Conservation (phyloP, 2,113 vertebrate genomes). For the Pavo muticus region DNA sequence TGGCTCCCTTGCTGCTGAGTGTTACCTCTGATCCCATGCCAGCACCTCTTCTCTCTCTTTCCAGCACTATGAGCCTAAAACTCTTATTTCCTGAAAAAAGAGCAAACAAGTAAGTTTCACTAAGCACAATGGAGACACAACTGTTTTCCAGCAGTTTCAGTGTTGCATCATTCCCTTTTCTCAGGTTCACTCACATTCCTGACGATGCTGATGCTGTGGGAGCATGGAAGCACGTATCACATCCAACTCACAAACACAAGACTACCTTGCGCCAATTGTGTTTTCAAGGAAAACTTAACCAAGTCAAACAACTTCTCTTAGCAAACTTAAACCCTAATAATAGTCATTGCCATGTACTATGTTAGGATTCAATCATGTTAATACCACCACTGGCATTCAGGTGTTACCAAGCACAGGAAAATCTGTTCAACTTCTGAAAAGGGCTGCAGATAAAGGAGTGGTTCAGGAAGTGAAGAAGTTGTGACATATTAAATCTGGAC, state of each 20-base stretch:
- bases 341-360: neutral
- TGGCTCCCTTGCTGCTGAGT: rapidly evolving
- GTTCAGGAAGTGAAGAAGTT: neutral
- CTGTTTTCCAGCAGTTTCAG: neutral
- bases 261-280: rapidly evolving
- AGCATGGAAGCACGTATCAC: neutral
- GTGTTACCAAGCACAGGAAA: neutral
- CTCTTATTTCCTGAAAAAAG: neutral
- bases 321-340: neutral
- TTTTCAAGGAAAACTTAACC: neutral
- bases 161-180: neutral
- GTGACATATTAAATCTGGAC: neutral
- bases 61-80: neutral
- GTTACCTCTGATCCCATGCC: neutral
- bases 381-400: neutral
- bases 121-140: neutral
- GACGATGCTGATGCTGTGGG: neutral
- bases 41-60: neutral
- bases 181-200: neutral
- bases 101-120: neutral
- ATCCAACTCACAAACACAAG: neutral
- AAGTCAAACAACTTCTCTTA: neutral
- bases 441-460: neutral
- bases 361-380: neutral
- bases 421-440: neutral